A percentile compares a stretch with the other conserved stretches of the same genome.
Conservation (phyloP, 2,888 invertebrate genomes). For the Tipula helvola region DNA sequence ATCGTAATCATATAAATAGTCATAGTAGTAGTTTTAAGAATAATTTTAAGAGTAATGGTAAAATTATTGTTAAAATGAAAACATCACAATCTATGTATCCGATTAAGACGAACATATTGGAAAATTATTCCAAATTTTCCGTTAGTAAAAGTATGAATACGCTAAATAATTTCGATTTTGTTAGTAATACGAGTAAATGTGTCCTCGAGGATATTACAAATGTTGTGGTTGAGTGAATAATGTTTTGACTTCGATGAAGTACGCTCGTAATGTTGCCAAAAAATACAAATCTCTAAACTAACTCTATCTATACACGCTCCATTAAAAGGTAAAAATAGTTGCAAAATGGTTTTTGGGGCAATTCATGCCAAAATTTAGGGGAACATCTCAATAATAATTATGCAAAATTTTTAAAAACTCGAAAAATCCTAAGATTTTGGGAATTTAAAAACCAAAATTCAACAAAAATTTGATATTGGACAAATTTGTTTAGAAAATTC, state of each 20-base stretch:
- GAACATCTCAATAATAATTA: too few species aligned
- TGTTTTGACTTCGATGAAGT: not conserved
- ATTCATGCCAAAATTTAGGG: too few species aligned
- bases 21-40: not conserved
- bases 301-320: too few species aligned
- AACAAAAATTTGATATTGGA: too few species aligned
- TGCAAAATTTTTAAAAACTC: too few species aligned
- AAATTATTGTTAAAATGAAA: slow-evolving; percentile 23
- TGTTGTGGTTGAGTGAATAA: slow-evolving; percentile 12
- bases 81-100: slow-evolving; percentile 34
- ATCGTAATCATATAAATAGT: not conserved
- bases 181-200: slow-evolving; percentile 18
- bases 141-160: slow-evolving; percentile 30
- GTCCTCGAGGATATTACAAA: slow-evolving; percentile 26
- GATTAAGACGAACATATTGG: slow-evolving; percentile 21
- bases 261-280: not conserved
- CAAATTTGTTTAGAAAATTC: too few species aligned
- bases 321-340: too few species aligned
- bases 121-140: slow-evolving; percentile 4
- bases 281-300: not conserved
- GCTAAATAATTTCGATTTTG: slow-evolving; percentile 9
- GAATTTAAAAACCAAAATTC: too few species aligned
- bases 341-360: too few species aligned
- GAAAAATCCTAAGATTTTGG: too few species aligned
- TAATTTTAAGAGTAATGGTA: not conserved